Evolutionary conservation across 2,797 vertebrate species (phyloP), one percentile per base, ranked within the genome.

Genomic region (Fundulus diaphanus): DNA sequence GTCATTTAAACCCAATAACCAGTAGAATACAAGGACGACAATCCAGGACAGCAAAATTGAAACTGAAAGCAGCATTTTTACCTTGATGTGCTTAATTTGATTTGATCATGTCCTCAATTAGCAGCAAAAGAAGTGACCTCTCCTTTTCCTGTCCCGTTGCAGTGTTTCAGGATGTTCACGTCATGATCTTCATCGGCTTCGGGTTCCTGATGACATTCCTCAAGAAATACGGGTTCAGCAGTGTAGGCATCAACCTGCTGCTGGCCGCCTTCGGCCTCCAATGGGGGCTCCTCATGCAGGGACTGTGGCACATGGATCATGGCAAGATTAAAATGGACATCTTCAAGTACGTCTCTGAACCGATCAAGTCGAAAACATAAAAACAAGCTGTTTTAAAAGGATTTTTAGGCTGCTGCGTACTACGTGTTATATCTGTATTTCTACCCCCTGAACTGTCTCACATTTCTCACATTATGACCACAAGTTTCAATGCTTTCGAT

Each of bases 131-230:
- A 18, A 76, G 54, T 92, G 68, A 87, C 76, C 76, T 78, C 27
- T 24, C 33, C 37, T 67, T 59, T 59, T 74, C 20, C 1, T 74
- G 52, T 85, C 13, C 1, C 24, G 37, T 48, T 90, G 16, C 90
- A 99, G 98, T 96, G 88, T 99, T 99, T 90, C 98, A 98, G 94
- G 97, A 99, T 81, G 96, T 98, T 56, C 98, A 99, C 0, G 96
- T 99, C 79, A 99, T 99, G 98, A 97, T 99, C 94, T 99, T 99
- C 90, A 93, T 98, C 54, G 98, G 98, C 12, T 97, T 99, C 74
- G 98, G 98, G 33, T 99, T 99, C 92, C 93, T 99, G 82, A 99
- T 99, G 98, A 99, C 97, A 49, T 99, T 99, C 90, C 91, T 99
- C 90, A 98, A 98, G 94, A 95, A 95, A 88, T 99, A 99, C 13